These are phyloP conservation scores for Oceanodroma leucorhoa DNA, from an alignment of 2,797 vertebrate species.

Conservation along the genomic window DNA sequence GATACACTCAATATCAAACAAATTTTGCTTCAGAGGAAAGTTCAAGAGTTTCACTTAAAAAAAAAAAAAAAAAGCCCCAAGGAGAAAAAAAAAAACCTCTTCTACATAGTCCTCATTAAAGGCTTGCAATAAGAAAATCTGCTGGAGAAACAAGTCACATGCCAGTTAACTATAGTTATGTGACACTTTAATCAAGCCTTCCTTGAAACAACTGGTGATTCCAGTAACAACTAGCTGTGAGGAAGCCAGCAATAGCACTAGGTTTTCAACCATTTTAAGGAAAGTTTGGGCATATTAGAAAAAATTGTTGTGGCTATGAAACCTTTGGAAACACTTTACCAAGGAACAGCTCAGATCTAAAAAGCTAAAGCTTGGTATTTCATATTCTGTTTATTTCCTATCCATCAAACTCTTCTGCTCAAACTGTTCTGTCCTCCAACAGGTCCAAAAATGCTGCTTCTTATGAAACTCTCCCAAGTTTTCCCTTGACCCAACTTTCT, in stretches of 20 bases:
- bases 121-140: background rate
- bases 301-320: background rate
- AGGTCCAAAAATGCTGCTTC: background rate
- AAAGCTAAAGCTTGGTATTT: background rate
- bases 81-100: background rate
- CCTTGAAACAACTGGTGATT: background rate
- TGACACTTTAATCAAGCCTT: background rate
- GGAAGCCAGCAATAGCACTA: background rate
- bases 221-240: background rate
- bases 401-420: background rate
- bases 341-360: background rate
- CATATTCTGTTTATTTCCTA: background rate
- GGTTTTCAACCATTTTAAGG: background rate
- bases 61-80: background rate
- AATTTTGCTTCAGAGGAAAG: background rate
- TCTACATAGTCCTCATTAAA: background rate
- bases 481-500: background rate
- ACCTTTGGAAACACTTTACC: background rate
- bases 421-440: background rate
- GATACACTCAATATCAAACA: background rate
- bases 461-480: background rate
- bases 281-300: background rate
- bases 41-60: background rate
- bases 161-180: background rate
- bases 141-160: slow-evolving; percentile 19